These are phyloP conservation scores for Ormyrus nitidulus DNA, from an alignment of 2,888 invertebrate species.

Conservation along the genomic window DNA sequence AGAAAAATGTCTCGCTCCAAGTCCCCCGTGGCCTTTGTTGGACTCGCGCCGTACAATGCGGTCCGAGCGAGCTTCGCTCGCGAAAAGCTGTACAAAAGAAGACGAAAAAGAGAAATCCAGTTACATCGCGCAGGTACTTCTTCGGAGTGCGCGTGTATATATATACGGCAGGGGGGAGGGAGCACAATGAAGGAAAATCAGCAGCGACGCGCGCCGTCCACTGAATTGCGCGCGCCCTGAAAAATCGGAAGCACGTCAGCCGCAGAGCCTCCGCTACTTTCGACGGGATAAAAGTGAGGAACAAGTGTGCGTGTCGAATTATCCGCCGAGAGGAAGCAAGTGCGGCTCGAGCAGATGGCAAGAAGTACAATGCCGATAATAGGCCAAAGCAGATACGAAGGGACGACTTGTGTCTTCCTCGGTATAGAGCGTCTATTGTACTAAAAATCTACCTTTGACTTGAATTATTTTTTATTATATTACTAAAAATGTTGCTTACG, in stretches of 20 bases:
- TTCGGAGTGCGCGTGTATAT: background rate
- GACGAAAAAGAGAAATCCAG: conserved; percentile 30
- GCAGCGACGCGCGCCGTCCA: background rate
- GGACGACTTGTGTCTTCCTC: conserved; percentile 4
- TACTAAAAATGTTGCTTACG: background rate
- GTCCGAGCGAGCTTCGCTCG: background rate
- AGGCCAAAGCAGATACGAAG: background rate
- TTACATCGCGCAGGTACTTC: background rate
- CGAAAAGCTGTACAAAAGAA: conserved; percentile 1
- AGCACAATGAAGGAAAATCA: conserved; percentile 23
- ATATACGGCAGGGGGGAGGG: background rate
- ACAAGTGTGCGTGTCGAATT: conserved; percentile 19
- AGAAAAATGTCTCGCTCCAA: conserved; percentile 11
- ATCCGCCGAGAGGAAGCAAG: background rate
- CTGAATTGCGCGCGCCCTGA: conserved; percentile 3
- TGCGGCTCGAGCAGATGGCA: background rate
- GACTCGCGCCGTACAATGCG: background rate
- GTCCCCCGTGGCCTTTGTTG: background rate
- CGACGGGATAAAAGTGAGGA: no score
- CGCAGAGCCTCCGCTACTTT: conserved; percentile 27
- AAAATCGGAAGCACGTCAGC: conserved; percentile 45
- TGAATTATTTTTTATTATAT: conserved; percentile 2
- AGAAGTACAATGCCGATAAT: background rate
- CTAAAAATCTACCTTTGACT: background rate
- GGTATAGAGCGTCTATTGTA: background rate